Conservation (phyloP, 2,797 vertebrate species). For the Pyrocephalus nanus region DNA sequence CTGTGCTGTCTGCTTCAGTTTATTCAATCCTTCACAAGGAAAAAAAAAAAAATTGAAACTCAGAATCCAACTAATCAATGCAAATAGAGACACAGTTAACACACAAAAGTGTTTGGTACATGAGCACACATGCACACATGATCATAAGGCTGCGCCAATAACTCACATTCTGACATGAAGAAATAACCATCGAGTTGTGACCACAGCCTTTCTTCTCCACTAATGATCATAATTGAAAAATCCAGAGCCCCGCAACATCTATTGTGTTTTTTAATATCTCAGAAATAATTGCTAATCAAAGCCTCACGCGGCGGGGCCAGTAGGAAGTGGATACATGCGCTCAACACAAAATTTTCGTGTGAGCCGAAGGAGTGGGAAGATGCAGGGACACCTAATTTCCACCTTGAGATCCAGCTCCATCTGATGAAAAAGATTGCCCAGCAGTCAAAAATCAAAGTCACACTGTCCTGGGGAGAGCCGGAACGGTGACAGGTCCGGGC, state of each 20-base stretch:
- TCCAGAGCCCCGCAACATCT: conserved; percentile 53
- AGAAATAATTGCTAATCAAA: conserved; percentile 77
- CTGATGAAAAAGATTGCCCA: conserved; percentile 86
- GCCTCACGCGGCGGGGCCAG: neutral
- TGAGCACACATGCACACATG: neutral
- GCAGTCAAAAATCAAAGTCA: conserved; percentile 80
- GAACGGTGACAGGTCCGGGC: conserved; percentile 74
- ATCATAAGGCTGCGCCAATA: neutral
- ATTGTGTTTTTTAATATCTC: conserved; percentile 71
- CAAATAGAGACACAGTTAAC: neutral
- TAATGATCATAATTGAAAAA: conserved; percentile 45
- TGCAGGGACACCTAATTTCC: conserved; percentile 86
- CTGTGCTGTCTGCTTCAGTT: neutral
- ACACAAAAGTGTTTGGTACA: neutral
- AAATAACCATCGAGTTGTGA: conserved; percentile 35
- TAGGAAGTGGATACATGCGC: conserved; percentile 41
- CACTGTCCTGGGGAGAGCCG: conserved; percentile 65
- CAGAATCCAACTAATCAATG: neutral
- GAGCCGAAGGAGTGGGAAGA: conserved; percentile 70
- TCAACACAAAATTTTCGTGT: conserved; percentile 65
- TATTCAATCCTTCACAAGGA: neutral
- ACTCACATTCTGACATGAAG: conserved; percentile 10
- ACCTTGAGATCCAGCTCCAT: conserved; percentile 82
- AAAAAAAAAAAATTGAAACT: neutral
- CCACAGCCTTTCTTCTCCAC: neutral